A percentile compares a stretch with the other conserved stretches of the same genome.
Evolutionary conservation across 2,888 invertebrate genomes (phyloP).

Genomic region (Napeogenes sylphis): DNA sequence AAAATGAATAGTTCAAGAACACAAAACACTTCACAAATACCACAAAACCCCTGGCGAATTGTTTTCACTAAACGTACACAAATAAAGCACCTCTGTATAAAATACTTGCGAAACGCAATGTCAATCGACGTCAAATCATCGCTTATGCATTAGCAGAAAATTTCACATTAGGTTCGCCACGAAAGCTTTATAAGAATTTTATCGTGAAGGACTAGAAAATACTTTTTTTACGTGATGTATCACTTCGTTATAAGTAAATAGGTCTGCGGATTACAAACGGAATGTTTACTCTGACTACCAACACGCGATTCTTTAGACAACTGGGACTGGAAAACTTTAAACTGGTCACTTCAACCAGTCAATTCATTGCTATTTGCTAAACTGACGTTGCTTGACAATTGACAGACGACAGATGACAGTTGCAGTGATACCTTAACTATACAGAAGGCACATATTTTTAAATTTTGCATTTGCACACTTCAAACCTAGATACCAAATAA

Average conservation of each 20-base stretch:
- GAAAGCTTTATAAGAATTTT: neutral
- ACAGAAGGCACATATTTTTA: neutral
- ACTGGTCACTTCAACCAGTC: neutral
- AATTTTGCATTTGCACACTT: no score
- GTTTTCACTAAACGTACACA: constrained; percentile 65
- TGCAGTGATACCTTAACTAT: neutral
- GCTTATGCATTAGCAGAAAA: constrained; percentile 33
- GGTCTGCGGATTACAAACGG: constrained; percentile 29
- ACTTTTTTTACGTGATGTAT: constrained; percentile 33
- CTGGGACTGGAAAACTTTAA: constrained; percentile 34
- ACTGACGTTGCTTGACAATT: neutral
- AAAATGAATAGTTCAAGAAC: constrained; percentile 8
- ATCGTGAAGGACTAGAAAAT: neutral
- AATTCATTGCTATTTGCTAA: no score
- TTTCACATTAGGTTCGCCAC: constrained; percentile 23
- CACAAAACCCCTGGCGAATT: constrained; percentile 42
- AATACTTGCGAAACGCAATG: constrained; percentile 70
- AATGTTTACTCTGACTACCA: constrained; percentile 32
- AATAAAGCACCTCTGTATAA: constrained; percentile 63
- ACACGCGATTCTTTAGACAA: constrained; percentile 53
- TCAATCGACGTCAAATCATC: constrained; percentile 64
- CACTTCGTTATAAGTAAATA: constrained; percentile 34
- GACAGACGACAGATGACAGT: constrained; percentile 9
- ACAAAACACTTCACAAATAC: constrained; percentile 32
- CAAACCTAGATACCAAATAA: no score